Evolutionary conservation across 2,113 vertebrate species (phyloP).

Genomic region (Gadus chalcogrammus): DNA sequence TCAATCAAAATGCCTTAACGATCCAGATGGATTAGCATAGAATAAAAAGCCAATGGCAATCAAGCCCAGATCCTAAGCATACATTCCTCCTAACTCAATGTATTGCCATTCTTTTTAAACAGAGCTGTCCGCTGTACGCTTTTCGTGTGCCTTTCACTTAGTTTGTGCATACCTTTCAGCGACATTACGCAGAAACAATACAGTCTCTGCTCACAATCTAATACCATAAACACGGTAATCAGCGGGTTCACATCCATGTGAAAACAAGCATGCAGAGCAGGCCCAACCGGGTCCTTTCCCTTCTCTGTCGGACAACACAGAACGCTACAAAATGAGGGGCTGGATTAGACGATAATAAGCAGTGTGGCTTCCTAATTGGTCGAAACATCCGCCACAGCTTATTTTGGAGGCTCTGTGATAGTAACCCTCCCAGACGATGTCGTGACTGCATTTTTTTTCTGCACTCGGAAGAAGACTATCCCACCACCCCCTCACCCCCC

Average conservation of each 20-base stretch:
- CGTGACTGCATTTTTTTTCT: neutral
- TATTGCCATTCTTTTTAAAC: too few relatives aligned
- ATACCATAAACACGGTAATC: slow-evolving; percentile 47
- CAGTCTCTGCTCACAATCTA: slow-evolving; percentile 25
- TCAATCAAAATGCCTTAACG: too few relatives aligned
- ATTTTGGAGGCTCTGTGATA: neutral
- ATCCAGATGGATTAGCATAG: too few relatives aligned
- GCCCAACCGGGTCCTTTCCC: slow-evolving; percentile 28
- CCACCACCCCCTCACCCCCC: slow-evolving; percentile 10
- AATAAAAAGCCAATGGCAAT: too few relatives aligned
- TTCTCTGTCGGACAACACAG: too few relatives aligned
- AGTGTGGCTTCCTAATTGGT: slow-evolving; percentile 19
- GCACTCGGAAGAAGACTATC: neutral
- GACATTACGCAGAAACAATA: too few relatives aligned
- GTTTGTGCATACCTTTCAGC: too few relatives aligned
- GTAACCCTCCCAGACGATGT: neutral
- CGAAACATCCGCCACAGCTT: neutral
- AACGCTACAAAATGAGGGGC: slow-evolving; percentile 42
- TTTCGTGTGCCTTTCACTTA: too few relatives aligned
- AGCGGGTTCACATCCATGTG: slow-evolving; percentile 3
- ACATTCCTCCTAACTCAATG: too few relatives aligned
- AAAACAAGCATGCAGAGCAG: slow-evolving; percentile 48
- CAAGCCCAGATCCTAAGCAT: too few relatives aligned
- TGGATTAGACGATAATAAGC: slow-evolving; percentile 53
- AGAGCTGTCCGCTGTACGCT: too few relatives aligned